phyloP scores from a whole-genome alignment of 2,797 vertebrate genomes.

The Dallia pectoralis region DNA sequence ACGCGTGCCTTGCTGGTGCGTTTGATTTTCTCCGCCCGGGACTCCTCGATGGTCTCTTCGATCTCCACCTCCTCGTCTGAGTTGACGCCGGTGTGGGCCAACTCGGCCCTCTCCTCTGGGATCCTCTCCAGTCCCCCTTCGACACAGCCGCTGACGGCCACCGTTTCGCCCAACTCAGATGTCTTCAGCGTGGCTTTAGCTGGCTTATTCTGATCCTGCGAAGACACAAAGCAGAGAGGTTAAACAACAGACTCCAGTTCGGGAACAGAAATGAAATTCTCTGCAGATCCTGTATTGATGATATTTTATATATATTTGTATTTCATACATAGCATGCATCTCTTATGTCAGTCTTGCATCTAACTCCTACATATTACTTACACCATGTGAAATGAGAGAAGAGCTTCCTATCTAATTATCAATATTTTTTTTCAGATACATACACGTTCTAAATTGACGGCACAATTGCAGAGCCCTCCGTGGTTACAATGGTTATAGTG shows the following conservation, averaged over 20 bases:
- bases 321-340: neutral
- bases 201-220: slow-evolving; percentile 88
- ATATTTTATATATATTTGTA: neutral
- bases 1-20: slow-evolving; percentile 87
- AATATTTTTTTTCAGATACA: slow-evolving; percentile 1
- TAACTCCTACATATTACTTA: neutral
- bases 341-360: neutral
- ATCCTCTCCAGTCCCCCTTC: slow-evolving; percentile 76
- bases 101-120: slow-evolving; percentile 77
- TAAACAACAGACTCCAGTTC: slow-evolving; percentile 11
- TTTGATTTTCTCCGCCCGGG: slow-evolving; percentile 90
- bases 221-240: slow-evolving; percentile 24
- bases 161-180: slow-evolving; percentile 71
- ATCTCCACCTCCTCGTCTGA: slow-evolving; percentile 94
- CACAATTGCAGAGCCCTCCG: neutral
- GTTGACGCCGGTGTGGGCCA: slow-evolving; percentile 71
- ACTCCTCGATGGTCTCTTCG: slow-evolving; percentile 93
- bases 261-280: neutral
- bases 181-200: slow-evolving; percentile 78
- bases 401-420: neutral
- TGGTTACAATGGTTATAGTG: slow-evolving; percentile 22
- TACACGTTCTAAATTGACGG: neutral
- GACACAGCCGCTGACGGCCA: slow-evolving; percentile 55
- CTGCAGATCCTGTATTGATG: neutral
- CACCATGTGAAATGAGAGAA: neutral